Percentiles rank a stretch among this genome's conserved stretches.
Conservation (phyloP, 2,888 invertebrate genomes). For the Hemithea aestivaria region DNA sequence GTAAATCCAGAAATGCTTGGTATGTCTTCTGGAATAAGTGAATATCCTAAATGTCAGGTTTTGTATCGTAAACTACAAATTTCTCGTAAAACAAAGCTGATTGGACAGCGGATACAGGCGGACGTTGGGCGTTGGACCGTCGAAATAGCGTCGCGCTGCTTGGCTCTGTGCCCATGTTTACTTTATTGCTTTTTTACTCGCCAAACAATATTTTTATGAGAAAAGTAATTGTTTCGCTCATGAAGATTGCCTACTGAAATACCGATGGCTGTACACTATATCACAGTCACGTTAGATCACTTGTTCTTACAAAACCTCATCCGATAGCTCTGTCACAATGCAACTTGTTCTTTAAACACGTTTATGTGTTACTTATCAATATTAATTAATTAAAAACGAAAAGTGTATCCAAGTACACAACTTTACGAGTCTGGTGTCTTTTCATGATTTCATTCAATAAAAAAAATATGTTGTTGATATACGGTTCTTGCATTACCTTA, state of each 20-base stretch:
- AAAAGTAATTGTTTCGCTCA: conserved; percentile 41
- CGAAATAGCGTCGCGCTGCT: conserved; percentile 58
- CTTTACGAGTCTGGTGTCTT: too few relatives aligned
- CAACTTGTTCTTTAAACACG: conserved; percentile 1
- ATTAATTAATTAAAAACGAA: too few relatives aligned
- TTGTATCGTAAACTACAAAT: conserved; percentile 15
- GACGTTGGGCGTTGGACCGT: conserved; percentile 49
- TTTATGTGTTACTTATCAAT: not conserved
- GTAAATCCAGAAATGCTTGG: conserved; percentile 7
- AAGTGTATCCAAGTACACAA: too few relatives aligned
- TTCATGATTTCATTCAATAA: too few relatives aligned
- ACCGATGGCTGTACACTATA: conserved; percentile 24
- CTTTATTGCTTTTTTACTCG: conserved; percentile 56
- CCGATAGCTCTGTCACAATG: conserved; percentile 1
- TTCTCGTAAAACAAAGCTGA: conserved; percentile 38
- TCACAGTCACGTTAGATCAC: conserved; percentile 18
- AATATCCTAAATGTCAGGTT: conserved; percentile 14
- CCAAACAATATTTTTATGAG: conserved; percentile 44
- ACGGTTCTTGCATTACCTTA: not conserved
- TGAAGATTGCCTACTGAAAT: conserved; percentile 30
- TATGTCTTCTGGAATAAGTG: conserved; percentile 7
- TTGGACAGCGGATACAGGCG: conserved; percentile 27
- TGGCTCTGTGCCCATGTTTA: conserved; percentile 60
- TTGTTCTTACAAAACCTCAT: conserved; percentile 5
- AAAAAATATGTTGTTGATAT: too few relatives aligned